Conservation (phyloP, 2,888 invertebrate genomes). For the Cataglyphis livida region DNA sequence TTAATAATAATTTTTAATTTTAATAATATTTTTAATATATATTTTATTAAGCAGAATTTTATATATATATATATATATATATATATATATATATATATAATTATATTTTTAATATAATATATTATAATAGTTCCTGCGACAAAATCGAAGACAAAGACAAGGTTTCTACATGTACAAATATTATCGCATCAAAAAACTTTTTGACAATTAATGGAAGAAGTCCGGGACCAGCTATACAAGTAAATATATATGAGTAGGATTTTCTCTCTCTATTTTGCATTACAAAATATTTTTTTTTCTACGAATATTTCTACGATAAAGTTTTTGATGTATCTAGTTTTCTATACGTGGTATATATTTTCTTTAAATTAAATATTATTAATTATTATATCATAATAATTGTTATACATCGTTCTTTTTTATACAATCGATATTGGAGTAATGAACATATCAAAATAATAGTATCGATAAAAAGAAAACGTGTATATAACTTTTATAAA, state of each 20-base stretch:
- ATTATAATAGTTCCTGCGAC: conserved; percentile 49
- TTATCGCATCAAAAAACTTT: conserved; percentile 6
- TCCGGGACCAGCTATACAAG: conserved; percentile 80
- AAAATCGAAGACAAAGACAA: conserved; percentile 5
- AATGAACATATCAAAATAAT: too few relatives aligned
- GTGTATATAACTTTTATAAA: not conserved
- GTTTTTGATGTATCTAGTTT: not conserved
- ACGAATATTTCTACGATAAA: not conserved
- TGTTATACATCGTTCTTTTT: not conserved
- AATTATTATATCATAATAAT: not conserved
- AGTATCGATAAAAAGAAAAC: not conserved
- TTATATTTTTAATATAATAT: conserved; percentile 5
- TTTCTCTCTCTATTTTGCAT: not conserved
- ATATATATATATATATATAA: not conserved
- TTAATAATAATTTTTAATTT: too few relatives aligned
- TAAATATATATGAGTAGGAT: conserved; percentile 49
- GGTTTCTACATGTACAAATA: conserved; percentile 2
- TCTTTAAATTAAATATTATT: not conserved
- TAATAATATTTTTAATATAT: too few relatives aligned
- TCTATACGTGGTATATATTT: not conserved
- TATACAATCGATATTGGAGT: not conserved
- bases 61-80: not conserved
- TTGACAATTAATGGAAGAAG: conserved; percentile 76
- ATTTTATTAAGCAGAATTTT: too few relatives aligned
- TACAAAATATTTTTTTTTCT: not conserved